Base-by-base conservation (phyloP, 2,113 vertebrate species). In the Varanus salvator region DNA sequence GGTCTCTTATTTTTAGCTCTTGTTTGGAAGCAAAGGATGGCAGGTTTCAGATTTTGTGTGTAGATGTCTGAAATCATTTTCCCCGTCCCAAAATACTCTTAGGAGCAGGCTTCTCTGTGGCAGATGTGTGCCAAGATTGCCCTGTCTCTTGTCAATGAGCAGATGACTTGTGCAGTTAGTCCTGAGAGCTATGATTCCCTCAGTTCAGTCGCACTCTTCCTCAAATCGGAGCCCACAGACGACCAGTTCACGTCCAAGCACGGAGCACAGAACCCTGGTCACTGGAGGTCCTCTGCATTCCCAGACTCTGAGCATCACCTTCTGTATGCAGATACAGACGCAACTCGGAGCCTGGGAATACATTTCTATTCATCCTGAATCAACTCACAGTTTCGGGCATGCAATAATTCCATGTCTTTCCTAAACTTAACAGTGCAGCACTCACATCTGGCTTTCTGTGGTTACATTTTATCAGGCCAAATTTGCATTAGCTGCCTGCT, bases 391-490 rank as follows among this genome's bases (percentile, higher is more conserved):
- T 44, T 44, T 38, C 77, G 25, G 19, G 31, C 44, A 50, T n/a
- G 11, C 31, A 64, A 54, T 44, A 15, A 11, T 44, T 25, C 76
- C 19, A 8, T 48, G 6, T n/a, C 17, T 21, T 29, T 27, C 38
- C 8, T 80, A 34, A 87, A 68, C 27, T 17, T 9, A 77, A 54
- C 27, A 38, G n/a, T 25, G 85, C 68, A 0, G 76, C 34, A 17
- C 5, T 77, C 25, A 29, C 76, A 81, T 8, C 50, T 87, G 9
- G 7, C 60, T 92, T 94, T 9, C n/a, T 85, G 19, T 0, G 19
- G 44, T 80, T 91, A 54, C 0, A 0, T 52, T 82, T 91, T 92
- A n/a, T 86, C 60, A 91, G 71, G 88, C 89, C 68, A 87, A 72
- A 27, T 52, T 0, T 75, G 83, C 52, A 64, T 83, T 54, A 87